Percentiles rank a stretch among this genome's conserved stretches.
Conservation (phyloP, 2,113 vertebrate species). For the Jaculus jaculus region DNA sequence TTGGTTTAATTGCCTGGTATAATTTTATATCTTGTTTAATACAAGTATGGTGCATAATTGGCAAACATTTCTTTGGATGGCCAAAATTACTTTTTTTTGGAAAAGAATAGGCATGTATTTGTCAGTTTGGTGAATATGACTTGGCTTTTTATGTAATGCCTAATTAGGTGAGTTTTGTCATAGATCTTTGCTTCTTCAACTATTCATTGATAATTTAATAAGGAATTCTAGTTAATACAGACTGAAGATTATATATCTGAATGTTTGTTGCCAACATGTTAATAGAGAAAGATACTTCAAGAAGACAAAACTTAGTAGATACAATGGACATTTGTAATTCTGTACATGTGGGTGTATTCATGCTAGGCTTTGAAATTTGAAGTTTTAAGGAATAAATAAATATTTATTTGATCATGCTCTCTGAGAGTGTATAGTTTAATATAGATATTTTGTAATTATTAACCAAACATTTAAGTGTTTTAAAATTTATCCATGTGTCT, state of each 20-base stretch:
- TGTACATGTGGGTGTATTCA: too few species aligned
- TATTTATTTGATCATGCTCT: not conserved
- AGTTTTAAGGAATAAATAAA: not conserved
- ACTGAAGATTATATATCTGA: not conserved
- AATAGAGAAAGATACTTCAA: not conserved
- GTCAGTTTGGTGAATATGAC: not conserved
- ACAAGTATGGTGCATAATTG: not conserved
- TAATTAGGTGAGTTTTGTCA: not conserved
- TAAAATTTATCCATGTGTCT: too few species aligned
- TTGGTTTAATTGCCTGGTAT: not conserved
- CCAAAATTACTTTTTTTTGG: not conserved
- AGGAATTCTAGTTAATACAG: not conserved
- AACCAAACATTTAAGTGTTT: too few species aligned
- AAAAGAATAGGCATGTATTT: not conserved
- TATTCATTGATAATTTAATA: not conserved
- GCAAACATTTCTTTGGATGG: too few species aligned
- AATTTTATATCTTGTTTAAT: not conserved
- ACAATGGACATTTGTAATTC: not conserved
- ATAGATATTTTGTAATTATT: not conserved
- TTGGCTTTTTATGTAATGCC: not conserved
- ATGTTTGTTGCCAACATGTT: not conserved
- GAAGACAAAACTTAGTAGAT: not conserved
- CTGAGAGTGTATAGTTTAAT: too few species aligned
- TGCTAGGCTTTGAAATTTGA: not conserved
- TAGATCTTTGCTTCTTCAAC: not conserved